These are phyloP conservation scores for Harpegnathos saltator DNA, from an alignment of 1,140 invertebrate species.

Conservation along the genomic window DNA sequence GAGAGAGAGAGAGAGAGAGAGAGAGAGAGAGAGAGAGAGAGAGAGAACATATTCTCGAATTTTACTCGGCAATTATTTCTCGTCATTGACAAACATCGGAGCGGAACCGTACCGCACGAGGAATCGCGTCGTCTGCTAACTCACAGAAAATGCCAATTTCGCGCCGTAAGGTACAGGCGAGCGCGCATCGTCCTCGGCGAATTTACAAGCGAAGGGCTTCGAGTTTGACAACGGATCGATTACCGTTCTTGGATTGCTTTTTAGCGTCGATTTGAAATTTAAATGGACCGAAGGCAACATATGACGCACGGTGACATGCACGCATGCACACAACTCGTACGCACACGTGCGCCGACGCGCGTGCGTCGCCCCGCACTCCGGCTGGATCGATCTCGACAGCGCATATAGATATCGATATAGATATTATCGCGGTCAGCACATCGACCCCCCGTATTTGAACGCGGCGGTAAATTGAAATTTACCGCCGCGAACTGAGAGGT, in stretches of 20 bases:
- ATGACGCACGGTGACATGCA: conserved; percentile 32
- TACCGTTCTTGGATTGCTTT: conserved; percentile 40
- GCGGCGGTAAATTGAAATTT: conserved; percentile 24
- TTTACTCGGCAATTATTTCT: not conserved
- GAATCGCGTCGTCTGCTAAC: conserved; percentile 17
- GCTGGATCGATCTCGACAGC: conserved; percentile 33
- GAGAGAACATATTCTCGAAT: no score
- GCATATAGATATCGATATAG: conserved; percentile 38
- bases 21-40: no score
- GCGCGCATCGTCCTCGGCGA: conserved; percentile 6
- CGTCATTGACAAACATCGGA: not conserved
- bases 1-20: no score
- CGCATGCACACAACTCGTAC: no score
- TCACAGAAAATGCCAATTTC: conserved; percentile 28
- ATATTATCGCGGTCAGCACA: conserved; percentile 36
- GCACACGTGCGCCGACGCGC: not conserved
- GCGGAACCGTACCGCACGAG: conserved; percentile 7
- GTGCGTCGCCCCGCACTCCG: not conserved
- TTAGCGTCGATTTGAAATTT: conserved; percentile 52
- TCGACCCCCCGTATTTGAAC: conserved; percentile 19
- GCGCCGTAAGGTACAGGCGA: not conserved
- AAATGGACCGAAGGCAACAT: conserved; percentile 39
- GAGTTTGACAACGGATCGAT: conserved; percentile 45
- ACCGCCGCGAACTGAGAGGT: not conserved
- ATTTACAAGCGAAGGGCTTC: conserved; percentile 24